Evolutionary conservation across 2,113 vertebrate genomes (phyloP).

Genomic region (Ariopsis seemanni): DNA sequence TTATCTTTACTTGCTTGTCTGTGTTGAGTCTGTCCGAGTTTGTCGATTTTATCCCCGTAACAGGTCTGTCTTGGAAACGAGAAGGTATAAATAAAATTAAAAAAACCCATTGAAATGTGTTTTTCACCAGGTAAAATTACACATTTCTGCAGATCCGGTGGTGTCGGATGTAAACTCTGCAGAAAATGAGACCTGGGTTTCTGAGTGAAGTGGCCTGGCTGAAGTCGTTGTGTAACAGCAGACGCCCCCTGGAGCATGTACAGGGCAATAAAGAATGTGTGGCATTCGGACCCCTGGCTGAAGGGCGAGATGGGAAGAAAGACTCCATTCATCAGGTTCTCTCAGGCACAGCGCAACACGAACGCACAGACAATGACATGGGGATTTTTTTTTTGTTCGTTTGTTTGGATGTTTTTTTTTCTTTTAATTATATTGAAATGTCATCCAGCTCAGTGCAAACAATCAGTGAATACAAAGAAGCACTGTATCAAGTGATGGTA

Average conservation of each 20-base stretch:
- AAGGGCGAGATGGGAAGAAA: conserved; percentile 63
- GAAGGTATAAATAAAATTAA: background rate
- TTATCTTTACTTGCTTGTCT: background rate
- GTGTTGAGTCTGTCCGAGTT: background rate
- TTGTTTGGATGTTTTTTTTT: background rate
- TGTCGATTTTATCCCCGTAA: background rate
- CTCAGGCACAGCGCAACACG: conserved; percentile 61
- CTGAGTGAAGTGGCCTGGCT: background rate
- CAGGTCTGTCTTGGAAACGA: background rate
- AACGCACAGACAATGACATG: conserved; percentile 66
- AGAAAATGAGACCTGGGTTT: background rate
- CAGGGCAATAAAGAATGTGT: conserved; percentile 18
- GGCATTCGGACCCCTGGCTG: conserved; percentile 50
- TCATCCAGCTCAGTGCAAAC: background rate
- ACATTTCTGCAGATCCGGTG: background rate
- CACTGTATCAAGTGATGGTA: background rate
- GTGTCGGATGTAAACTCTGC: background rate
- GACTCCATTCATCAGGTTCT: conserved; percentile 66
- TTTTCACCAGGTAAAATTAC: background rate
- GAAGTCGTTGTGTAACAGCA: conserved; percentile 31
- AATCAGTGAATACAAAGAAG: too few relatives aligned
- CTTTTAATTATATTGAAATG: background rate
- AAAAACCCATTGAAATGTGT: background rate
- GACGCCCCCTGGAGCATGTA: conserved; percentile 53
- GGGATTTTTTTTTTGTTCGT: conserved; percentile 57